phyloP scores from a whole-genome alignment of 1,140 invertebrate species.

The Drosophila nikananu region DNA sequence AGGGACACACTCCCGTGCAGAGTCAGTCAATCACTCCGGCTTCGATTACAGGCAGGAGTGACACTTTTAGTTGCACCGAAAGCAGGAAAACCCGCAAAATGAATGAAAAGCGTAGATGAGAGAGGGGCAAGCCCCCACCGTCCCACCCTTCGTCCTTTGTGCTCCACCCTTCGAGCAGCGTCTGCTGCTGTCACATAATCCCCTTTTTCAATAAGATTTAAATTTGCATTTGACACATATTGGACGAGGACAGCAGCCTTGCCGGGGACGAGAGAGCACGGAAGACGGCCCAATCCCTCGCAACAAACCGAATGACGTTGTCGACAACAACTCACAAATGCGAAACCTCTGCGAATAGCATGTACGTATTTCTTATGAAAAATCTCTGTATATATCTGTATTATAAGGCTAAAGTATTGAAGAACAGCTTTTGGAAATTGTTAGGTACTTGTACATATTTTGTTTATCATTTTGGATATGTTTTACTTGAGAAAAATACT shows the following conservation, averaged over 20 bases:
- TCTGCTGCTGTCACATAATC: conserved; percentile 81
- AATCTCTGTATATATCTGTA: conserved; percentile 21
- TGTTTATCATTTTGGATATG: background rate
- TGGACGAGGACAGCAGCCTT: conserved; percentile 71
- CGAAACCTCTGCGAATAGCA: conserved; percentile 6
- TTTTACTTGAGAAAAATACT: background rate
- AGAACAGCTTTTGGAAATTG: background rate
- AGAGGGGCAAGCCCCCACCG: background rate
- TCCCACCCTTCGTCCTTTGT: conserved; percentile 2
- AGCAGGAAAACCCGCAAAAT: conserved; percentile 43
- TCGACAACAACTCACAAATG: conserved; percentile 17
- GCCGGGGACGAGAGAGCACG: conserved; percentile 14
- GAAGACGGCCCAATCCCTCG: conserved; percentile 34
- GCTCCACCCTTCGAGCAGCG: conserved; percentile 31
- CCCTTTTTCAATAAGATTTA: conserved; percentile 82
- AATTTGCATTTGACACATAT: conserved; percentile 85
- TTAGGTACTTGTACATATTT: background rate
- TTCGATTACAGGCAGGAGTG: conserved; percentile 58
- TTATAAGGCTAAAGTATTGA: conserved; percentile 43
- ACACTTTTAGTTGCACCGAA: conserved; percentile 51
- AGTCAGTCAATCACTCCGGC: conserved; percentile 54
- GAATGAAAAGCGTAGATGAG: conserved; percentile 45
- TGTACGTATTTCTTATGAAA: conserved; percentile 29
- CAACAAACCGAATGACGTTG: conserved; percentile 33
- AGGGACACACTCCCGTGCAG: conserved; percentile 3